Evolutionary conservation across 2,888 invertebrate species (phyloP), one percentile per base, ranked within the genome.

Genomic region (Dinocampus coccinellae): DNA sequence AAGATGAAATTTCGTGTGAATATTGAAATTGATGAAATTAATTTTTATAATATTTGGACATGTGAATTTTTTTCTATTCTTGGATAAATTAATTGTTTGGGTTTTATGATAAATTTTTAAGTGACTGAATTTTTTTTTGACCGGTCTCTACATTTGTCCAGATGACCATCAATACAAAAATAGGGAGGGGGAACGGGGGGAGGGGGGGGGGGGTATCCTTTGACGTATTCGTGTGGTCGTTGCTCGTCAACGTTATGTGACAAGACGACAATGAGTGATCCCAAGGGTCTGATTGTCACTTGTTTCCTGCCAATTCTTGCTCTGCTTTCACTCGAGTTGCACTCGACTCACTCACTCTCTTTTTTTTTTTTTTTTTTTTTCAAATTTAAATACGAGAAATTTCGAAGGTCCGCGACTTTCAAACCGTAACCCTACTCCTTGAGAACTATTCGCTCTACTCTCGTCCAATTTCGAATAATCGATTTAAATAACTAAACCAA

Each of bases 341-440:
- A 47, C 47, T 47, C 20, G 47, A 7, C 61, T 47, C 66, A 63
- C 34, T 62, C 52, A 64, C 70, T 71, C 61, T 33, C 36, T 65
- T 63, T 61, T 52, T 62, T 52, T 58, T 62, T 69, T 65, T 70
- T 74, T 42, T 70, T 66, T 58, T 72, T 70, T 69, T 11, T 77
- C 75, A 78, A 79, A 84, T 84, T 84, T 77, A 81, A 81, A 83
- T 78, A 73, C 76, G 78, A 77, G 72, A 80, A 81, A 81, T 82
- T 72, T 62, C 66, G 63, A 73, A 77, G 76, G 75, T 73, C n/a
- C 75, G 68, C 72, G 71, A 69, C 70, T 73, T 42, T 24, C 67
- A 74, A 60, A 62, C n/a, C 78, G 87, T 87, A 87, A 87, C 86
- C 83, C 85, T 85, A 87, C 81, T 82, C 87, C 86, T 87, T 87